phyloP scores from a whole-genome alignment of 2,797 vertebrate genomes.

The Gallirallus australis region DNA sequence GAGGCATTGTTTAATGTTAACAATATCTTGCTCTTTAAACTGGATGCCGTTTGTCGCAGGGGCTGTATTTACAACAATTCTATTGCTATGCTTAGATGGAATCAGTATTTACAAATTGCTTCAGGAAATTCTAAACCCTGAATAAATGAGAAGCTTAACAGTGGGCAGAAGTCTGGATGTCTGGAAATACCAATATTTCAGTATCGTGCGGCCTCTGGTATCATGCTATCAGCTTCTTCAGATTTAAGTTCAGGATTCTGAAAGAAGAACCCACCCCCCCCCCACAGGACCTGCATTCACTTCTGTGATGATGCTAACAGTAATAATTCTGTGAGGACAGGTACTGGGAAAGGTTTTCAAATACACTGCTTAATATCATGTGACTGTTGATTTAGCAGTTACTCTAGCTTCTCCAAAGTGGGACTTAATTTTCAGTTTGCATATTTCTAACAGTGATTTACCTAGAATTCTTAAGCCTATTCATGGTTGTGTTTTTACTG shows the following conservation, averaged over 20 bases:
- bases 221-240: neutral
- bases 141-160: neutral
- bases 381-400: neutral
- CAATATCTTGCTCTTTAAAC: neutral
- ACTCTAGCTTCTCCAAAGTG: neutral
- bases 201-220: neutral
- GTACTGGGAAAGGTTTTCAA: neutral
- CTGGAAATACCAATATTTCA: neutral
- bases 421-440: neutral
- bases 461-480: neutral
- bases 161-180: neutral
- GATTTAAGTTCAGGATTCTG: constrained; percentile 12
- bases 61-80: neutral
- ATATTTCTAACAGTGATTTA: neutral
- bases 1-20: neutral
- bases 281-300: neutral
- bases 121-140: neutral
- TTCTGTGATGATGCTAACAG: neutral
- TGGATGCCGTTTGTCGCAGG: neutral
- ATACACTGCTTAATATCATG: neutral
- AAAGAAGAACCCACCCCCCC: neutral
- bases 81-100: neutral
- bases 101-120: neutral
- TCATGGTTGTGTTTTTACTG: neutral
- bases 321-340: neutral